Percentiles rank a stretch among this genome's conserved stretches.
Evolutionary conservation across 1,140 invertebrate species (phyloP).

Genomic region (Anastatus disparis): DNA sequence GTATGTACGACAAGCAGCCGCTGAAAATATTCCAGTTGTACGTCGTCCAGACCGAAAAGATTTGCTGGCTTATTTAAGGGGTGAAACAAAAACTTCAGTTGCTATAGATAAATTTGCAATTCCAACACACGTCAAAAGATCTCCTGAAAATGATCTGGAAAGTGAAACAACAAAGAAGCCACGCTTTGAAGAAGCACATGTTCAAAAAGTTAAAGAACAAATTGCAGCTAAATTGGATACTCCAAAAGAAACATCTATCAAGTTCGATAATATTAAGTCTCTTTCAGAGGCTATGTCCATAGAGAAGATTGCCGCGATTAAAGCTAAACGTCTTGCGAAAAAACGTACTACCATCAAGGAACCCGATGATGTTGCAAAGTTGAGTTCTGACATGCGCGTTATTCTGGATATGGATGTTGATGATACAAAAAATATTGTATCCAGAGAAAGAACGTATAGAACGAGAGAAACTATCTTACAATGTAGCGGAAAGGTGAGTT

Average conservation of each 20-base stretch:
- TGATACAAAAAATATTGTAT: slow-evolving; percentile 95
- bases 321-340: slow-evolving; percentile 95
- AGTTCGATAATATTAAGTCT: slow-evolving; percentile 91
- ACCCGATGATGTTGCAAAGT: slow-evolving; percentile 89
- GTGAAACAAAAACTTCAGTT: slow-evolving; percentile 89
- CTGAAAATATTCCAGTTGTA: slow-evolving; percentile 92
- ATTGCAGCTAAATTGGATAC: slow-evolving; percentile 94
- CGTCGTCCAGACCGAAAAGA: slow-evolving; percentile 94
- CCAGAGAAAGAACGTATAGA: slow-evolving; percentile 93
- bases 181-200: slow-evolving; percentile 90
- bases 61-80: slow-evolving; percentile 93
- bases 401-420: slow-evolving; percentile 96
- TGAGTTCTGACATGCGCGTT: slow-evolving; percentile 83
- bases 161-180: slow-evolving; percentile 84
- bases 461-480: slow-evolving; percentile 95
- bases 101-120: slow-evolving; percentile 98
- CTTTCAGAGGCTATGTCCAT: slow-evolving; percentile 96
- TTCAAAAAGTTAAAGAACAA: slow-evolving; percentile 94
- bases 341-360: slow-evolving; percentile 96
- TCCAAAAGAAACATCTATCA: slow-evolving; percentile 92
- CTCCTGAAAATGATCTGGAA: slow-evolving; percentile 79
- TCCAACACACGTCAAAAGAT: slow-evolving; percentile 89
- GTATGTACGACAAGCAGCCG: slow-evolving; percentile 95
- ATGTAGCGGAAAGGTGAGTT: slow-evolving; percentile 82
- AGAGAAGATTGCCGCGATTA: slow-evolving; percentile 97